phyloP scores from a whole-genome alignment of 1,140 invertebrate genomes.

The Diabrotica undecimpunctata region DNA sequence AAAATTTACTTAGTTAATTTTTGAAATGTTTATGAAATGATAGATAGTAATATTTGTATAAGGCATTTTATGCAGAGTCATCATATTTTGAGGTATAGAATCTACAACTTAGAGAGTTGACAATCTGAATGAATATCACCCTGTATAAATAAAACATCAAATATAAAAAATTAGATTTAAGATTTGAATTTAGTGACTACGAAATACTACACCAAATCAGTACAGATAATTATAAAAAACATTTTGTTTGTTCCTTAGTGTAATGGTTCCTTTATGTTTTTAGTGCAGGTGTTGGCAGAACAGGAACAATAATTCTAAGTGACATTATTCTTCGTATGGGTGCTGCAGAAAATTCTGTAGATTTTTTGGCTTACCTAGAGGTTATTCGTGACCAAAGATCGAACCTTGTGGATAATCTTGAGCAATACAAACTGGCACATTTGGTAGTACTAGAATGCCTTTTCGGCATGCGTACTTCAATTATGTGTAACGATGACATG shows the following conservation, averaged over 20 bases:
- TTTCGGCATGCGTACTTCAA: conserved; percentile 29
- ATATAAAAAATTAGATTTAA: no score
- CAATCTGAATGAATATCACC: no score
- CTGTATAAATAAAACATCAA: no score
- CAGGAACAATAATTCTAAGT: conserved; percentile 77
- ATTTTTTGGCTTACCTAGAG: conserved; percentile 79
- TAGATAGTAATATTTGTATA: no score
- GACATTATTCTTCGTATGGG: conserved; percentile 73
- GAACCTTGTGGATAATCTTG: conserved; percentile 68
- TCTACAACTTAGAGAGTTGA: no score
- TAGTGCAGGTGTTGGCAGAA: conserved; percentile 79
- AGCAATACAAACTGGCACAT: conserved; percentile 45
- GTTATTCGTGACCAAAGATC: conserved; percentile 75
- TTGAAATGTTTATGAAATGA: no score
- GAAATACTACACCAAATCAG: no score
- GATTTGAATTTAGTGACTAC: no score
- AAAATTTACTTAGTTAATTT: no score
- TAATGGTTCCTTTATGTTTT: conserved; percentile 24
- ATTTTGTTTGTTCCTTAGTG: neutral
- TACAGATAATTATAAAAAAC: neutral
- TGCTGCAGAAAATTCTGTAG: conserved; percentile 62
- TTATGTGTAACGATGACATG: conserved; percentile 33
- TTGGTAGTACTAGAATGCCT: conserved; percentile 40
- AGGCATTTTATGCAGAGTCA: no score
- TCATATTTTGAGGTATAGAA: no score